Evolutionary conservation across 2,888 invertebrate species (phyloP).

Genomic region (Xylophagus ater): DNA sequence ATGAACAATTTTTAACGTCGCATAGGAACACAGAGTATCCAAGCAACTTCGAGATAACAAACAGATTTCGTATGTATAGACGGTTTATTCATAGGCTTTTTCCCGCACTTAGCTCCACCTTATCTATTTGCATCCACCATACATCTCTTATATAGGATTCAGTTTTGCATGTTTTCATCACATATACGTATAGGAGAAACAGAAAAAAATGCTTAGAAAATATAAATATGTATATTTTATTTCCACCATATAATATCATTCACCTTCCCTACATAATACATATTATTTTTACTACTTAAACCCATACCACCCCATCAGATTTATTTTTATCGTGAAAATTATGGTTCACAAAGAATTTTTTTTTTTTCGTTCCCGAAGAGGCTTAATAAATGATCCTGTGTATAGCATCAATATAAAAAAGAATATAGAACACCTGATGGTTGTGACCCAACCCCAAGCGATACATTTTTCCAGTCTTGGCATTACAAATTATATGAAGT

Average conservation of each 20-base stretch:
- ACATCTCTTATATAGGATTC: no score
- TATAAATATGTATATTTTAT: no score
- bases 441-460: background rate
- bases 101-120: no score
- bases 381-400: background rate
- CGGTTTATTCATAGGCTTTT: background rate
- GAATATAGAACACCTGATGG: background rate
- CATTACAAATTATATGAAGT: constrained; percentile 3
- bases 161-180: no score
- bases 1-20: constrained; percentile 4
- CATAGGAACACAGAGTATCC: background rate
- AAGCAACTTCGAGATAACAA: background rate
- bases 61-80: background rate
- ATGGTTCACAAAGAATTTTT: constrained; percentile 3
- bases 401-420: no score
- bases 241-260: no score
- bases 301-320: no score
- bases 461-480: background rate
- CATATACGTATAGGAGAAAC: no score
- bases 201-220: no score
- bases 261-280: no score
- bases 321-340: background rate
- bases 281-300: no score
- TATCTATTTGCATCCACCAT: no score
- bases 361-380: background rate